Evolutionary conservation across 2,797 vertebrate species (phyloP).

Genomic region (Acanthopagrus latus): DNA sequence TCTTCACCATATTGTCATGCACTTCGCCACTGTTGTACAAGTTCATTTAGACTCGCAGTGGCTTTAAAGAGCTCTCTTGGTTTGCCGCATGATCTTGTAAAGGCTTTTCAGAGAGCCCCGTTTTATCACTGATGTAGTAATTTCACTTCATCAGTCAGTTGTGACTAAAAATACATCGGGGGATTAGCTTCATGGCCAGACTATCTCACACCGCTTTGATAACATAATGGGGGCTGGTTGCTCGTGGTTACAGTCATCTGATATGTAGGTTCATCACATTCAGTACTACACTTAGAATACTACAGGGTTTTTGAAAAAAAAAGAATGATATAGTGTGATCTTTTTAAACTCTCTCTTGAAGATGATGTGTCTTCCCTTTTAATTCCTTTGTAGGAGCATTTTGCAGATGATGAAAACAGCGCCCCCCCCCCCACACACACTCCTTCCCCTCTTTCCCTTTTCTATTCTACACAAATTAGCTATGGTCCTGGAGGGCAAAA

Average conservation of each 20-base stretch:
- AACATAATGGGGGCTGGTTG: constrained; percentile 81
- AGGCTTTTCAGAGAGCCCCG: constrained; percentile 79
- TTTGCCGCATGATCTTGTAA: constrained; percentile 76
- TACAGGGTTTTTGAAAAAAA: constrained; percentile 63
- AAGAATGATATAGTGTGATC: constrained; percentile 72
- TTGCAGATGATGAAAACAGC: constrained; percentile 83
- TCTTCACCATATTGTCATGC: constrained; percentile 67
- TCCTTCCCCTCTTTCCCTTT: constrained; percentile 76
- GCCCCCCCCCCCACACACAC: constrained; percentile 70
- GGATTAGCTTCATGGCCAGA: constrained; percentile 83
- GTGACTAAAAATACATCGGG: constrained; percentile 86
- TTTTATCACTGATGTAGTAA: constrained; percentile 86
- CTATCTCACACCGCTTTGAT: constrained; percentile 83
- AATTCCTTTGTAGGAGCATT: constrained; percentile 83
- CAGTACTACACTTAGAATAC: constrained; percentile 76
- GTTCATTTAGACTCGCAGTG: constrained; percentile 72
- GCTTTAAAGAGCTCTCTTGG: constrained; percentile 77
- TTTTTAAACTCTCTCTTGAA: constrained; percentile 74
- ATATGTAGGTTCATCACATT: constrained; percentile 77
- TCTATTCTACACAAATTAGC: constrained; percentile 99
- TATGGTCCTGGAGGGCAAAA: constrained; percentile 98
- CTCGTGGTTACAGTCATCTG: constrained; percentile 81
- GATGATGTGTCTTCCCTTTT: constrained; percentile 76
- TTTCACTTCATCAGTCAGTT: constrained; percentile 86
- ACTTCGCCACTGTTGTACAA: constrained; percentile 61